A percentile compares a stretch with the other conserved stretches of the same genome.
Conservation (phyloP, 2,888 invertebrate genomes). For the Antheraea assamensis region DNA sequence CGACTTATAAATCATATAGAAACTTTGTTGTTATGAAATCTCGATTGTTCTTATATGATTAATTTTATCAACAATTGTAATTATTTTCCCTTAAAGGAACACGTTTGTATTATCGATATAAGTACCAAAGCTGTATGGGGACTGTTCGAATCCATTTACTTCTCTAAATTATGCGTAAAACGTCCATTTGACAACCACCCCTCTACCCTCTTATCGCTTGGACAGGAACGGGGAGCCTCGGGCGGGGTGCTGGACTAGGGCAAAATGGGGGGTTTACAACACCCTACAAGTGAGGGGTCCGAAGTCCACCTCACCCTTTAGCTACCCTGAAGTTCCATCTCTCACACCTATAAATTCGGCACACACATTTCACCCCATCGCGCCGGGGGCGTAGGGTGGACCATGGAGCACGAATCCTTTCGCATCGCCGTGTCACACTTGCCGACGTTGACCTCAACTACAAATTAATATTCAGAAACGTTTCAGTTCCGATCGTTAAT, state of each 20-base stretch:
- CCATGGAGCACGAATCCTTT: conserved; percentile 79
- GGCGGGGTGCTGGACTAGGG: conserved; percentile 82
- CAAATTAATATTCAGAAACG: conserved; percentile 82
- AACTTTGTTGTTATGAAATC: too few relatives aligned
- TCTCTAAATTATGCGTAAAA: conserved; percentile 84
- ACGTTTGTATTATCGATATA: conserved; percentile 59
- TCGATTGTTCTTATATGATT: background rate
- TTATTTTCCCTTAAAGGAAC: conserved; percentile 28
- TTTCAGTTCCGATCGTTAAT: conserved; percentile 78
- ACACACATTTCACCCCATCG: conserved; percentile 80
- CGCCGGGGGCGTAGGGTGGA: conserved; percentile 58
- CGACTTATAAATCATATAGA: too few relatives aligned
- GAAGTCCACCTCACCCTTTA: conserved; percentile 82
- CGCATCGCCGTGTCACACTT: conserved; percentile 78
- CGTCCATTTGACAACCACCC: conserved; percentile 82
- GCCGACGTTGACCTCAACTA: conserved; percentile 78
- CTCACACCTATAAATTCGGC: conserved; percentile 82
- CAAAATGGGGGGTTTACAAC: conserved; percentile 74
- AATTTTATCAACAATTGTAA: conserved; percentile 17
- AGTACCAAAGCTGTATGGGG: conserved; percentile 71
- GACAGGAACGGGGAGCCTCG: conserved; percentile 79
- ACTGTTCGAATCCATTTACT: conserved; percentile 83
- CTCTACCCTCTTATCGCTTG: conserved; percentile 82
- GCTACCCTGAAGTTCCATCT: conserved; percentile 82
- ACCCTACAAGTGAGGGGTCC: conserved; percentile 75